phyloP scores from a whole-genome alignment of 2,113 vertebrate species.

The Myodes glareolus region DNA sequence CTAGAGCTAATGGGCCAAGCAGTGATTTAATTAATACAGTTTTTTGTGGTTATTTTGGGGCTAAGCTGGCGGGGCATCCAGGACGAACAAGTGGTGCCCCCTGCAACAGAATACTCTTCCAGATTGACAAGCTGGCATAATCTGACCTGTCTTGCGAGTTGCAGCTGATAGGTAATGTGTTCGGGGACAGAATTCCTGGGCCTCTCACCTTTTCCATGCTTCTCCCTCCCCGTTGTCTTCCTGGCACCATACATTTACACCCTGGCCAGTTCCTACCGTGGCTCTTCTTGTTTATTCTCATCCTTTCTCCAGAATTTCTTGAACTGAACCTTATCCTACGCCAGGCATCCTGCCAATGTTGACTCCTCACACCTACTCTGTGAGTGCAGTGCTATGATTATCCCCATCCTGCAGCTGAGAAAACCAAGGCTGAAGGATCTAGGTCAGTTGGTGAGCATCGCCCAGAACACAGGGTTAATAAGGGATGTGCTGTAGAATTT shows the following conservation, averaged over 20 bases:
- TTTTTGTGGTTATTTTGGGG: no score
- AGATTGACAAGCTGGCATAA: background rate
- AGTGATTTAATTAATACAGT: no score
- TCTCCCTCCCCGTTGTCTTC: constrained; percentile 21
- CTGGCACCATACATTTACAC: background rate
- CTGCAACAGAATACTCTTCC: constrained; percentile 6
- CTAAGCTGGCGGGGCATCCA: no score
- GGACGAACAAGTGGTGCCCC: no score
- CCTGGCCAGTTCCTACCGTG: background rate
- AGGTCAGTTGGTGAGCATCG: constrained; percentile 35
- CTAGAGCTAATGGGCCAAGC: no score
- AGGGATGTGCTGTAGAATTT: background rate
- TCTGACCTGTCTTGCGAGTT: constrained; percentile 38
- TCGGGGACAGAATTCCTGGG: background rate
- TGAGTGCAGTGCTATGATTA: constrained; percentile 18
- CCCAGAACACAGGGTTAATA: background rate
- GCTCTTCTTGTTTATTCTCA: constrained; percentile 11
- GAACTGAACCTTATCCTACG: constrained; percentile 30
- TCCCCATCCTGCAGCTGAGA: constrained; percentile 24
- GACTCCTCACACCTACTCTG: background rate
- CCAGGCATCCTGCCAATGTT: background rate
- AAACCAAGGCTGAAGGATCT: constrained; percentile 33
- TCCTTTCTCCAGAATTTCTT: background rate
- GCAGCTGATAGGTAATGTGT: background rate
- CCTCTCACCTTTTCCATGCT: constrained; percentile 5